These are phyloP conservation scores for Phoenicopterus ruber DNA, from an alignment of 2,113 vertebrate genomes.

Conservation along the genomic window DNA sequence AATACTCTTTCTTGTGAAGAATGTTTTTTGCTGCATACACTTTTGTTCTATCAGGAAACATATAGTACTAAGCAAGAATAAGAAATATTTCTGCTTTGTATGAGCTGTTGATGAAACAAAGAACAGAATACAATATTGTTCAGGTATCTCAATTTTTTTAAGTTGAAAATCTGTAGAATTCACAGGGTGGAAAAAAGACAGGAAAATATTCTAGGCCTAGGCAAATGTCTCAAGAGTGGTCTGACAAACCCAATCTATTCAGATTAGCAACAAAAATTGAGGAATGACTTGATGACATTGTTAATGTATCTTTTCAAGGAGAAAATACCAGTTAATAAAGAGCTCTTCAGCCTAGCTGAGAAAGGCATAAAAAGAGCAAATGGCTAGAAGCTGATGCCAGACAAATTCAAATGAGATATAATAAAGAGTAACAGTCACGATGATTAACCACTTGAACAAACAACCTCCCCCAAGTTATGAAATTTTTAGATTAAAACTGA, in stretches of 20 bases:
- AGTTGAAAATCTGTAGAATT: background rate
- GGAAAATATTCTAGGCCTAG: background rate
- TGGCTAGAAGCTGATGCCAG: slow-evolving; percentile 35
- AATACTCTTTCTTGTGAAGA: background rate
- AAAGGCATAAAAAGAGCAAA: slow-evolving; percentile 49
- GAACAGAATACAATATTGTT: background rate
- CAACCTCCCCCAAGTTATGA: background rate
- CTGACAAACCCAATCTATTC: background rate
- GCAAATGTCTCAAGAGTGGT: background rate
- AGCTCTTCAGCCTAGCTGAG: slow-evolving; percentile 24
- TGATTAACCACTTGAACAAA: slow-evolving; percentile 39
- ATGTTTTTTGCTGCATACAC: background rate
- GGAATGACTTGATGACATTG: slow-evolving; percentile 38
- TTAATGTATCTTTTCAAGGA: slow-evolving; percentile 45
- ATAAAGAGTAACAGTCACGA: background rate
- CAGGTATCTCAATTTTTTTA: background rate
- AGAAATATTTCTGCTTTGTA: background rate
- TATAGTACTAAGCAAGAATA: background rate
- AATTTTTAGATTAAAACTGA: background rate
- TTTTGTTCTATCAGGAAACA: background rate
- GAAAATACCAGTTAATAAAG: slow-evolving; percentile 59
- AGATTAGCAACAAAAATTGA: slow-evolving; percentile 20
- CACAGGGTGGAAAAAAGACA: background rate
- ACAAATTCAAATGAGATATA: slow-evolving; percentile 57
- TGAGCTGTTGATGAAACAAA: background rate